Conservation (phyloP, 2,888 invertebrate species). For the Pyrgus malvae region DNA sequence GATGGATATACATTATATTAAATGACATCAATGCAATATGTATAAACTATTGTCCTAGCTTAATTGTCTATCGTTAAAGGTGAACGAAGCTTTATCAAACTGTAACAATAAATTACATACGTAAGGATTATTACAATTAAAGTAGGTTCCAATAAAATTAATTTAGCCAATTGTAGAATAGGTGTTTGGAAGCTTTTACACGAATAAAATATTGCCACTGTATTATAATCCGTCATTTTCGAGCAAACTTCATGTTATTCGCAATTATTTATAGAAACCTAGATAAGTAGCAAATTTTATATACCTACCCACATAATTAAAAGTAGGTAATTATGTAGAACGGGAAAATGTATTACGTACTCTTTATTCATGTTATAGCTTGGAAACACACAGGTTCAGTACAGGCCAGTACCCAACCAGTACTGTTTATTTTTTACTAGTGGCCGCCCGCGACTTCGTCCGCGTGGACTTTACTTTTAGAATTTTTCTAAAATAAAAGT, state of each 20-base stretch:
- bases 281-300: conserved; percentile 73
- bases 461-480: no score
- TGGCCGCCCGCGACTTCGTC: no score
- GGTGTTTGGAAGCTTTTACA: conserved; percentile 81
- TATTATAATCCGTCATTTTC: conserved; percentile 64
- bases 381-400: conserved; percentile 14
- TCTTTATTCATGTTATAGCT: background rate
- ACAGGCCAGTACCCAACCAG: background rate
- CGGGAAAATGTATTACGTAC: conserved; percentile 1
- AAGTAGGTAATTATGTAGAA: conserved; percentile 16
- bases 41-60: conserved; percentile 7
- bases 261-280: conserved; percentile 51
- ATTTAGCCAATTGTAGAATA: conserved; percentile 64
- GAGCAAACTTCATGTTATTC: conserved; percentile 61
- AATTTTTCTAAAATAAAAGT: no score
- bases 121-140: conserved; percentile 57
- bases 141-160: conserved; percentile 48
- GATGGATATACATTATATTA: conserved; percentile 12
- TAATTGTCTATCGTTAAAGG: conserved; percentile 29
- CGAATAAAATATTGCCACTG: conserved; percentile 67
- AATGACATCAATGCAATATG: conserved; percentile 1
- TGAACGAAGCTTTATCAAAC: conserved; percentile 69
- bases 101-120: conserved; percentile 72
- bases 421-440: no score
- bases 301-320: conserved; percentile 38